phyloP scores from a whole-genome alignment of 2,888 invertebrate genomes.

The Chironomus riparius region DNA sequence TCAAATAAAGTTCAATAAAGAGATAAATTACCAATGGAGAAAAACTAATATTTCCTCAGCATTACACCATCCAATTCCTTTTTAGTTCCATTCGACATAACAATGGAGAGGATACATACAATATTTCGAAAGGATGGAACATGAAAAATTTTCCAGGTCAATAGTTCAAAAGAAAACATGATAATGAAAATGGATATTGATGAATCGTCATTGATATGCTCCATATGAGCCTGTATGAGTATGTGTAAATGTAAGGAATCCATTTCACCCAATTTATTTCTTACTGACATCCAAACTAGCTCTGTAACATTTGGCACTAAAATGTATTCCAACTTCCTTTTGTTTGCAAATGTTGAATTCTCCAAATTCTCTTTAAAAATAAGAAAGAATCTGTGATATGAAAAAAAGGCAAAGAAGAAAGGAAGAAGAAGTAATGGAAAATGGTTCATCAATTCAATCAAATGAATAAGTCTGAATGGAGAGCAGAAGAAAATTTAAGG shows the following conservation, averaged over 20 bases:
- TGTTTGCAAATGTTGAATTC: not conserved
- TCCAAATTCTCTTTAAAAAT: not conserved
- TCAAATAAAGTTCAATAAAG: no score
- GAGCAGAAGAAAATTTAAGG: no score
- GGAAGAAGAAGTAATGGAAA: not conserved
- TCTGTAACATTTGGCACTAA: not conserved
- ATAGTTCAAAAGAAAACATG: not conserved
- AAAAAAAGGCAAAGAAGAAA: not conserved
- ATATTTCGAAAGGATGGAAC: no score
- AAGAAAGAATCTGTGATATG: not conserved
- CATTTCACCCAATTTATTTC: constrained; percentile 17
- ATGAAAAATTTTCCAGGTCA: not conserved
- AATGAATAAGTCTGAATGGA: no score
- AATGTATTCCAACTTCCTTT: not conserved
- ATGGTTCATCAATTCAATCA: not conserved
- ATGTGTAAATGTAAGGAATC: not conserved
- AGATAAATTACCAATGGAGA: no score
- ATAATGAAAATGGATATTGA: not conserved
- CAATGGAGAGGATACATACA: no score
- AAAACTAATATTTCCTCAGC: no score
- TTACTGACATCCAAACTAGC: not conserved
- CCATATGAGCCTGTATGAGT: not conserved
- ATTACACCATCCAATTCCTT: no score
- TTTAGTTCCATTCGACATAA: no score
- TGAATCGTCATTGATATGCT: not conserved